Conservation (phyloP, 2,797 vertebrate species). For the Todus mexicanus region DNA sequence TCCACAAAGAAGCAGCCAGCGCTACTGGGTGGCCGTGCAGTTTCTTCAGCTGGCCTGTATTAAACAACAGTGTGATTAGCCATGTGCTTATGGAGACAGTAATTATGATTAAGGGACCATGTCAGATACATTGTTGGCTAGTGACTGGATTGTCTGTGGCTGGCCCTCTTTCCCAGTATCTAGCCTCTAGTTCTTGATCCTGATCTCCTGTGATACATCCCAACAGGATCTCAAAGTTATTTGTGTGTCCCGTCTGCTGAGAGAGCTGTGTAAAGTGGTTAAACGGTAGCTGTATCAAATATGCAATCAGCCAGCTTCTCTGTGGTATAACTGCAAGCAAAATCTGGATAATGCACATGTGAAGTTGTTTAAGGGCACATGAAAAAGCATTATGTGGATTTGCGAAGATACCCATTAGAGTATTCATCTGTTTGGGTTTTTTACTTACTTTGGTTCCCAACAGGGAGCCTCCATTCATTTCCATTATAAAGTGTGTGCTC, state of each 20-base stretch:
- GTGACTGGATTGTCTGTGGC: neutral
- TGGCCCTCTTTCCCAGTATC: neutral
- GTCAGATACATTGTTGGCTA: neutral
- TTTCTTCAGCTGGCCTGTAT: neutral
- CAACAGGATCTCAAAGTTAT: neutral
- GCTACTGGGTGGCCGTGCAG: fast-evolving
- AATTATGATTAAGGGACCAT: neutral
- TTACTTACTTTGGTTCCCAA: neutral
- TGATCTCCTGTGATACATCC: neutral
- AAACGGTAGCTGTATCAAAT: neutral
- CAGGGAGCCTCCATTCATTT: neutral
- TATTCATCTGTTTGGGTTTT: neutral
- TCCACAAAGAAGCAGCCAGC: neutral
- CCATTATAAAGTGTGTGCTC: neutral
- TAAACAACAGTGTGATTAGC: neutral
- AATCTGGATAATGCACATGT: neutral
- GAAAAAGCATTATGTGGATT: neutral
- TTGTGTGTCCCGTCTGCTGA: neutral
- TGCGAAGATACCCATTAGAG: neutral
- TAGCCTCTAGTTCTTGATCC: neutral
- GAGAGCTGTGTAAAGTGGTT: neutral
- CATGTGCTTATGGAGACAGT: neutral
- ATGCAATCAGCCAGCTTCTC: neutral
- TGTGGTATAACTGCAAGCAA: neutral
- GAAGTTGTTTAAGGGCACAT: neutral